Conservation (phyloP, 2,797 vertebrate genomes). For the Numenius phaeopus region DNA sequence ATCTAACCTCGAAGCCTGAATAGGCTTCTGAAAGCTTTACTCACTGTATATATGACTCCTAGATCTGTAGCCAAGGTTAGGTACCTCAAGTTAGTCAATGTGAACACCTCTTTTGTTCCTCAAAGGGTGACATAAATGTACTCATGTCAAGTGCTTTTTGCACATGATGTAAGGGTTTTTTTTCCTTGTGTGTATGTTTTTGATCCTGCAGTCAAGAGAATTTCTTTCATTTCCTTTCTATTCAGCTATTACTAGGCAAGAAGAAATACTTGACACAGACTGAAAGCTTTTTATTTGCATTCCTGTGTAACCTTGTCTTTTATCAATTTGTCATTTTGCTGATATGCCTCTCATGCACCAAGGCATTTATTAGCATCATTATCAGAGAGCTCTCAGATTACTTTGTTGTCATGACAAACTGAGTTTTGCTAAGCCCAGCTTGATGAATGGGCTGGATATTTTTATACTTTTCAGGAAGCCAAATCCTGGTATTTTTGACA, state of each 20-base stretch:
- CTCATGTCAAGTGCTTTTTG: not conserved
- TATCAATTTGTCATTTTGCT: conserved; percentile 69
- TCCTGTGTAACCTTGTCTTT: conserved; percentile 53
- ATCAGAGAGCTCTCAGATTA: conserved; percentile 52
- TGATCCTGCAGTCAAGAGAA: conserved; percentile 4
- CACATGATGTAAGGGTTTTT: not conserved
- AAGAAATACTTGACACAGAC: conserved; percentile 23
- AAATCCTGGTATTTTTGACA: conserved; percentile 5
- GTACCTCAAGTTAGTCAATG: not conserved
- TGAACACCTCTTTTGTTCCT: not conserved
- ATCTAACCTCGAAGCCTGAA: not conserved
- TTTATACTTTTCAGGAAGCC: conserved; percentile 2
- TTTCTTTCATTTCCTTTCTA: conserved; percentile 48
- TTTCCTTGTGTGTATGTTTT: not conserved
- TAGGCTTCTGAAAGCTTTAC: not conserved
- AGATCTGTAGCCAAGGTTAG: not conserved
- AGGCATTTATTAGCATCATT: conserved; percentile 71
- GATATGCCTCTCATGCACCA: conserved; percentile 53
- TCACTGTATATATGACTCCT: not conserved
- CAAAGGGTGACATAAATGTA: not conserved
- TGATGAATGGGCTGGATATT: conserved; percentile 52
- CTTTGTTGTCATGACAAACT: conserved; percentile 70
- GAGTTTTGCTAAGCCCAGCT: conserved; percentile 13
- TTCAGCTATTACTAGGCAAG: conserved; percentile 27
- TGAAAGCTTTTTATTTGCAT: conserved; percentile 54